A percentile compares a stretch with the other conserved stretches of the same genome.
Evolutionary conservation across 2,888 invertebrate genomes (phyloP).

Genomic region (Cryptosula pallasiana): DNA sequence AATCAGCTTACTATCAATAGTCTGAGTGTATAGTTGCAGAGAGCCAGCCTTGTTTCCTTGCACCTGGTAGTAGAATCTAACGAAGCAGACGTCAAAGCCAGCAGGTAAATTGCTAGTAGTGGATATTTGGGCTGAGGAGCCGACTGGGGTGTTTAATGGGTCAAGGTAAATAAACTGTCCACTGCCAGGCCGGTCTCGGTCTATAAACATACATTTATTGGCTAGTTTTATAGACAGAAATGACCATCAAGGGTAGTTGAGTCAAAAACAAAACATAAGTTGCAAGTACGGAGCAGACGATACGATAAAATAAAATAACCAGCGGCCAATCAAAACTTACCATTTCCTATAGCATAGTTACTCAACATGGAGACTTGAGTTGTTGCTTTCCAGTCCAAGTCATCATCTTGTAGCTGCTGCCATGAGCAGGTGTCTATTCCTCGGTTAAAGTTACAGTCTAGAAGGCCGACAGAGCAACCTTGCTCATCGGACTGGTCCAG

Average conservation of each 20-base stretch:
- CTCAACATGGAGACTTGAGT: background rate
- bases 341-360: background rate
- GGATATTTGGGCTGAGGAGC: background rate
- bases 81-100: slow-evolving; percentile 34
- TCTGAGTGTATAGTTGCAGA: slow-evolving; percentile 7
- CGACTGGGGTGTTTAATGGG: slow-evolving; percentile 28
- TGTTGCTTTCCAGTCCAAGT: background rate
- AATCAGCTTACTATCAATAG: background rate
- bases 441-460: slow-evolving; percentile 7
- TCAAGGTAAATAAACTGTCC: slow-evolving; percentile 35
- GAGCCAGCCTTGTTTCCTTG: slow-evolving; percentile 30
- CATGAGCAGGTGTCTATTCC: background rate
- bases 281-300: no score
- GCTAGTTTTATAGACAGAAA: no score
- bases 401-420: slow-evolving; percentile 2
- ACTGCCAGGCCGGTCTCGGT: background rate
- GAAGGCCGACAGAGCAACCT: background rate
- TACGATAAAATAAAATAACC: no score
- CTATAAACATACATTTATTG: no score
- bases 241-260: no score
- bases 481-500: background rate
- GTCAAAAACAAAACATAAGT: no score
- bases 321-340: background rate
- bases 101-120: background rate
- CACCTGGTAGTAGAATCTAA: slow-evolving; percentile 42